Base-by-base conservation (phyloP, 2,888 invertebrate genomes). In the Myopa tessellatipennis region DNA sequence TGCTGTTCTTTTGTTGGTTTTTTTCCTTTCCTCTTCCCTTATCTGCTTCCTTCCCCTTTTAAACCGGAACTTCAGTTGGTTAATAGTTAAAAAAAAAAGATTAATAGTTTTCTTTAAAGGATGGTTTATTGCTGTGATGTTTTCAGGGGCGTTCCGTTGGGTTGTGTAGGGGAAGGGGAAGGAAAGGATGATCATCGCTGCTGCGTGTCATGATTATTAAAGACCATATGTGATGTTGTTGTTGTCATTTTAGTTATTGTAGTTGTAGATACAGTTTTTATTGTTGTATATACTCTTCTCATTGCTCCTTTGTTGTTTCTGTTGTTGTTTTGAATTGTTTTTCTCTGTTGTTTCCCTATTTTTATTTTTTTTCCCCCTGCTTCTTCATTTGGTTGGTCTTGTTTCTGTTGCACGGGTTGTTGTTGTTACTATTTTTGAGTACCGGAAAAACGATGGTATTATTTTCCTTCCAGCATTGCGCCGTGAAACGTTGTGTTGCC, bases 41-140 rank as follows among this genome's bases (percentile, higher is more conserved):
- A 10, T 71, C 40, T 55, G 10, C 18, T 45, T 26, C 26, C 26
- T 1, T 2, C 26, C 26, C 65, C 16, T 18, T 8, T 36, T 7
- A 38, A 6, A 63, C 61, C 69, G 5, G 61, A 4, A 68, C 58
- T 75, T 63, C 18, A 75, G 38, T 76, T 71, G 76, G 60, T 63
- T 69, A 61, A 34, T 14, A 65, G 16, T 38, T 40, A n/a, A 8
- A 63, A 34, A 14, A 8, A 55, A 55, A 55, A 55, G n/a, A 16
- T n/a, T 55, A 55, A 50, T 50, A 50, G 14, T 50, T 50, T 50
- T 14, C 26, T 45, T 45, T 45, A 10, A 45, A 45, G 6, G 45
- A 45, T 45, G 45, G 45, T 45, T 45, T 45, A 10, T 45, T 45
- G 6, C 7, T 45, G 0, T 1, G 45, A 45, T 45, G 45, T 45